These are phyloP conservation scores for Epinephelus lanceolatus DNA, from an alignment of 2,113 vertebrate genomes.

Conservation along the genomic window DNA sequence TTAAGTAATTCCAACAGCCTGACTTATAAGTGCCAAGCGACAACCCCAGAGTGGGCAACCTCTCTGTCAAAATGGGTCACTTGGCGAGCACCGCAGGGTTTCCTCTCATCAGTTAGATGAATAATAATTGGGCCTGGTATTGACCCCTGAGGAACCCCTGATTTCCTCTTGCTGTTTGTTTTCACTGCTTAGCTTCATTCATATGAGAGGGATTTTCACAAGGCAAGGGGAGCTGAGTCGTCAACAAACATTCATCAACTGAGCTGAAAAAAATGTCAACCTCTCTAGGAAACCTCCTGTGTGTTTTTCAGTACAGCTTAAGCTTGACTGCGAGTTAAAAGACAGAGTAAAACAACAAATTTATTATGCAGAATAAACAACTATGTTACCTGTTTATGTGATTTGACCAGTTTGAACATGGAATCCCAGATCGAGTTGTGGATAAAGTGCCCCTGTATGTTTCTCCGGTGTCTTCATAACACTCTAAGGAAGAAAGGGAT, in stretches of 20 bases:
- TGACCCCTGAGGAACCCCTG: conserved; percentile 73
- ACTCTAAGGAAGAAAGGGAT: conserved; percentile 85
- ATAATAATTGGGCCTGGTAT: conserved; percentile 75
- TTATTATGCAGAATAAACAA: not conserved
- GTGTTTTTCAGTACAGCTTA: not conserved
- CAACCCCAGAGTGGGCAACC: conserved; percentile 32
- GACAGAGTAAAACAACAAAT: not conserved
- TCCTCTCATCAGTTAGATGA: conserved; percentile 74
- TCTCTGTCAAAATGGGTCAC: conserved; percentile 59
- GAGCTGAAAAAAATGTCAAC: conserved; percentile 50
- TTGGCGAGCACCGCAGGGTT: conserved; percentile 58
- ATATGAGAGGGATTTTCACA: conserved; percentile 69
- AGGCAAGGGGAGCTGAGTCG: conserved; percentile 47
- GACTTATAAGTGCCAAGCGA: conserved; percentile 46
- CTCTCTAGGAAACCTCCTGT: conserved; percentile 43
- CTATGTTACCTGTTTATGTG: conserved; percentile 82
- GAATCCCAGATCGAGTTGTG: conserved; percentile 93
- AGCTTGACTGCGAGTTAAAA: not conserved
- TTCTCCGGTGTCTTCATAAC: conserved; percentile 92
- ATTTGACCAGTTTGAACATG: conserved; percentile 92
- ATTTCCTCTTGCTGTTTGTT: conserved; percentile 79
- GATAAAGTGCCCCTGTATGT: conserved; percentile 91
- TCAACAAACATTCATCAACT: conserved; percentile 69
- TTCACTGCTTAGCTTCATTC: conserved; percentile 70
- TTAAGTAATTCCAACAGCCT: conserved; percentile 79